phyloP scores from a whole-genome alignment of 2,797 vertebrate genomes.

The Pagetopsis macropterus region DNA sequence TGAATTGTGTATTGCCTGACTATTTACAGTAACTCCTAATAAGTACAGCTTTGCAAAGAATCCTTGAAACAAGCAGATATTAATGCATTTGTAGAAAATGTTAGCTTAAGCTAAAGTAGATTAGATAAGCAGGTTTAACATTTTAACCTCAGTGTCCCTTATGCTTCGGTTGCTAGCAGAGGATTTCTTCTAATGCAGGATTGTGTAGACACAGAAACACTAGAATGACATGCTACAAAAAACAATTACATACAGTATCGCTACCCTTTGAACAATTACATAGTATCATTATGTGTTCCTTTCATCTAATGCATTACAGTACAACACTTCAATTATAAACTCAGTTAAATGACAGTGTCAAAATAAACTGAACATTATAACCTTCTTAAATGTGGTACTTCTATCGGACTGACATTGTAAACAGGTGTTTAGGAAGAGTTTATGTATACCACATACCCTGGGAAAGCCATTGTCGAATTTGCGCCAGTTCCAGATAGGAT shows the following conservation, averaged over 20 bases:
- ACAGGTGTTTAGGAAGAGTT: background rate
- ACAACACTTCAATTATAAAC: background rate
- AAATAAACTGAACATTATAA: background rate
- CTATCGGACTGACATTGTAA: background rate
- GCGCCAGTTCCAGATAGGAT: constrained; percentile 93
- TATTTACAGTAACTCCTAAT: background rate
- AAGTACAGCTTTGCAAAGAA: background rate
- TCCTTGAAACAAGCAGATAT: background rate
- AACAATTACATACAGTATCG: background rate
- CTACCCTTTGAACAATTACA: background rate
- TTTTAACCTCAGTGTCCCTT: constrained; percentile 16
- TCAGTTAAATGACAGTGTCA: background rate
- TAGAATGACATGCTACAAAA: background rate
- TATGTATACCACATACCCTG: constrained; percentile 79
- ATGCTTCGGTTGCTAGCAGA: background rate
- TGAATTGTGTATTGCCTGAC: background rate
- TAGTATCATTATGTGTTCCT: too few relatives aligned
- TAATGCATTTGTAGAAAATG: constrained; percentile 6
- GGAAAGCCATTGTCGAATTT: constrained; percentile 84
- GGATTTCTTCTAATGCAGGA: background rate
- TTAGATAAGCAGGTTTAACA: background rate
- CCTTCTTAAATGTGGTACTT: background rate
- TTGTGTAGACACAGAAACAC: background rate
- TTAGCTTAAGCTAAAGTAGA: constrained; percentile 31
- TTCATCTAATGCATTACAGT: background rate